These are phyloP conservation scores for Isoperla grammatica DNA, from an alignment of 2,888 invertebrate genomes.

Conservation along the genomic window DNA sequence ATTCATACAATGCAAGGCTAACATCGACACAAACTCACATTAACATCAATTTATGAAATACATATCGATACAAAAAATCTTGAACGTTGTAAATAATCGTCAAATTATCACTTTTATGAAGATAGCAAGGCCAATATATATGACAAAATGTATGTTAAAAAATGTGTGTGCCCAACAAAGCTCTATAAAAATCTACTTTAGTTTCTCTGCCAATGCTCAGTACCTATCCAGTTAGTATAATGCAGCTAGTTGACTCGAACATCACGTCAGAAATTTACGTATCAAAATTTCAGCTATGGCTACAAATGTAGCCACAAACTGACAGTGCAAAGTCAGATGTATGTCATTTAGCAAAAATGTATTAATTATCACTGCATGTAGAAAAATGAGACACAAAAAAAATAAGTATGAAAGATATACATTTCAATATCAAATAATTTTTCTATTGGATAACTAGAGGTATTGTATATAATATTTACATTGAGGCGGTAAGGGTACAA, in stretches of 20 bases:
- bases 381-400: constrained; percentile 36
- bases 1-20: constrained; percentile 1
- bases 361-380: constrained; percentile 27
- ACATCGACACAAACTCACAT: constrained; percentile 15
- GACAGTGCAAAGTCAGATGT: constrained; percentile 21
- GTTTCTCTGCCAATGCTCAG: constrained; percentile 32
- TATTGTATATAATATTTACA: constrained; percentile 37
- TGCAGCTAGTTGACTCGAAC: constrained; percentile 26
- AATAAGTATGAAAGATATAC: constrained; percentile 32
- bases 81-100: constrained; percentile 25
- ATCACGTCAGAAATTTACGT: constrained; percentile 27
- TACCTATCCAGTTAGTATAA: constrained; percentile 19
- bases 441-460: constrained; percentile 34
- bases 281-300: constrained; percentile 28
- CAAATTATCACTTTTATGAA: constrained; percentile 22
- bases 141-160: constrained; percentile 25
- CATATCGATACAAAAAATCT: constrained; percentile 27
- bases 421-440: constrained; percentile 32
- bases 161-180: constrained; percentile 29
- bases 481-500: constrained; percentile 29
- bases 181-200: constrained; percentile 29
- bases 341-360: constrained; percentile 30
- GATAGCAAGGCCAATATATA: constrained; percentile 17
- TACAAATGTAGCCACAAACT: constrained; percentile 16
- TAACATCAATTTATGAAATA: constrained; percentile 23